Conservation (phyloP, 2,797 vertebrate genomes). For the Parauchenoglanis ngamensis region DNA sequence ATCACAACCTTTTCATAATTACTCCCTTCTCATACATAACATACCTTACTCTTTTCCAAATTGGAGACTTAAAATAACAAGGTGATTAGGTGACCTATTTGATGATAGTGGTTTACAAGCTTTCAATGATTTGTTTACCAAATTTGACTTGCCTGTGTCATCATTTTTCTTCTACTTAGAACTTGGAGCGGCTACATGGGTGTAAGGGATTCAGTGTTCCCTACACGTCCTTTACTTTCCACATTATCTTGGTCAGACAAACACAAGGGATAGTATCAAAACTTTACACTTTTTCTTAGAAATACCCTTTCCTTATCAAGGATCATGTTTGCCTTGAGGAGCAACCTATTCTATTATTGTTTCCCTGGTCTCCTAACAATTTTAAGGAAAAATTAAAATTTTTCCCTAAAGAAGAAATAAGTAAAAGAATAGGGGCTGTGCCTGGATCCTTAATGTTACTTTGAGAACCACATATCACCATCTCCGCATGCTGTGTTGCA, state of each 20-base stretch:
- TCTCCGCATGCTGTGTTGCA: not conserved
- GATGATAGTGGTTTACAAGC: too few species aligned
- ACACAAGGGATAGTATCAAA: not conserved
- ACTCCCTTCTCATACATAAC: too few species aligned
- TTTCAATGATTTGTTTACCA: too few species aligned
- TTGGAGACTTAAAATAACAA: too few species aligned
- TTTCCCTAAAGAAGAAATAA: not conserved
- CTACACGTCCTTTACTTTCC: too few species aligned
- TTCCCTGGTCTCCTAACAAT: not conserved
- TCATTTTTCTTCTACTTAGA: too few species aligned
- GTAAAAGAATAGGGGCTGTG: not conserved
- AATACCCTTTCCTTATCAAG: not conserved
- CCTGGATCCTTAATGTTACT: not conserved
- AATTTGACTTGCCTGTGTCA: too few species aligned
- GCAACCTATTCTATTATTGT: not conserved
- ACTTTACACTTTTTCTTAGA: not conserved
- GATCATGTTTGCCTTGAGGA: not conserved
- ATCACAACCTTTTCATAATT: too few species aligned
- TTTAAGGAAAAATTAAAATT: not conserved
- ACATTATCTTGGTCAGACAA: not conserved
- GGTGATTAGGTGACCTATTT: too few species aligned
- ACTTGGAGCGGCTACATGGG: too few species aligned
- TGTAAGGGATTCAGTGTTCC: too few species aligned
- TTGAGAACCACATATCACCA: not conserved
- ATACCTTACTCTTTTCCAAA: too few species aligned